A percentile compares a stretch with the other conserved stretches of the same genome.
Evolutionary conservation across 2,888 invertebrate genomes (phyloP).

Genomic region (Halictus quadricinctus): DNA sequence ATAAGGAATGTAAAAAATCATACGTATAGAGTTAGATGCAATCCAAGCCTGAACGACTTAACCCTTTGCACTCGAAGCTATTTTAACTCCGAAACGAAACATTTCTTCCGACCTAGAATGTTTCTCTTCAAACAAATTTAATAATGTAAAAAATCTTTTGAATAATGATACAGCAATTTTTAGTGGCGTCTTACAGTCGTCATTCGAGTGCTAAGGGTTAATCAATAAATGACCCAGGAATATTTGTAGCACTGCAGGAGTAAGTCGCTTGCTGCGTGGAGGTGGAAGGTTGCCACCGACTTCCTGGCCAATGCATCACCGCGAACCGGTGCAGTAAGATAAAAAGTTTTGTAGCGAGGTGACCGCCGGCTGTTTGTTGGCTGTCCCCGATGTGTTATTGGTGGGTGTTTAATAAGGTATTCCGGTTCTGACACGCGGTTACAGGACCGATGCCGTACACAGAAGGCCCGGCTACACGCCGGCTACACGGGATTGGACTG

Average conservation of each 20-base stretch:
- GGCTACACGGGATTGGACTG: slow-evolving; percentile 19
- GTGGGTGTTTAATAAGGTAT: slow-evolving; percentile 71
- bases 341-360: slow-evolving; percentile 34
- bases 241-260: neutral
- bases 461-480: slow-evolving; percentile 20
- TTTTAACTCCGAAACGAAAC: no score
- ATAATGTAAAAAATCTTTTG: no score
- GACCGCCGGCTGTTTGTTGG: slow-evolving; percentile 21
- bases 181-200: no score
- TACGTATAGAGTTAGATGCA: neutral
- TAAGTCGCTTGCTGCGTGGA: neutral
- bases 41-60: neutral
- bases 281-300: neutral
- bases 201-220: no score
- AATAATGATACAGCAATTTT: no score
- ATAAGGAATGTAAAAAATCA: neutral
- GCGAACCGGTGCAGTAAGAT: neutral
- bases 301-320: slow-evolving; percentile 1
- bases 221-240: neutral
- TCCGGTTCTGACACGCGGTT: slow-evolving; percentile 65
- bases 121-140: no score
- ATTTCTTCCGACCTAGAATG: no score
- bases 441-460: slow-evolving; percentile 41
- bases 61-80: no score
- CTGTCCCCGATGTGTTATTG: slow-evolving; percentile 50